A percentile compares a stretch with the other conserved stretches of the same genome.
phyloP scores from a whole-genome alignment of 1,140 invertebrate genomes.

The Zophobas morio region DNA sequence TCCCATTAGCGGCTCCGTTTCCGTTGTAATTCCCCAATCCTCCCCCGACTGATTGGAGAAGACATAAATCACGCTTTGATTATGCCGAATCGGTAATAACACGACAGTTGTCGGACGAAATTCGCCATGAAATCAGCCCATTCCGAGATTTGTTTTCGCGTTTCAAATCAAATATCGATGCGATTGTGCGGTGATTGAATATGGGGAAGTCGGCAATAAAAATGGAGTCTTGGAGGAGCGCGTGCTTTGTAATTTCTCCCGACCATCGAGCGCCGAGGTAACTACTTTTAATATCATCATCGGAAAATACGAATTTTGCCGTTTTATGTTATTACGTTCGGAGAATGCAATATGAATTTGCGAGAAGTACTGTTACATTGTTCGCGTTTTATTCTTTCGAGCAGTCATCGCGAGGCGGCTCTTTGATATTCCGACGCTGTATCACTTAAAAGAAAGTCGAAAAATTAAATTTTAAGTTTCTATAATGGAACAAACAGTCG shows the following conservation, averaged over 20 bases:
- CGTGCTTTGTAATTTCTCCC: neutral
- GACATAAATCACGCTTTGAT: slow-evolving; percentile 8
- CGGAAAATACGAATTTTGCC: slow-evolving; percentile 24
- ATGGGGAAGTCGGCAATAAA: slow-evolving; percentile 38
- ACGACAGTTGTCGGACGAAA: slow-evolving; percentile 5
- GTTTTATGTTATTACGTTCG: slow-evolving; percentile 23
- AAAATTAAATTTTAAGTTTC: slow-evolving; percentile 50
- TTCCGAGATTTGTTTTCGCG: neutral
- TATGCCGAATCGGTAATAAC: slow-evolving; percentile 21
- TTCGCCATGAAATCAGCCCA: slow-evolving; percentile 6
- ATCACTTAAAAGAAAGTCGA: slow-evolving; percentile 46
- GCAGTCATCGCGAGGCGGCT: slow-evolving; percentile 20
- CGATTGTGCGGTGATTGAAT: slow-evolving; percentile 43
- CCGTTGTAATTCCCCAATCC: slow-evolving; percentile 18
- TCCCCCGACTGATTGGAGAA: slow-evolving; percentile 5
- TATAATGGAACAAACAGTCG: slow-evolving; percentile 48
- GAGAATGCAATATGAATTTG: slow-evolving; percentile 42
- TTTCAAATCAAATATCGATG: slow-evolving; percentile 43
- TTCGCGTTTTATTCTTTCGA: slow-evolving; percentile 28
- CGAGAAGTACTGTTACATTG: slow-evolving; percentile 29
- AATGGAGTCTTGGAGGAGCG: neutral
- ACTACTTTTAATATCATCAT: slow-evolving; percentile 40
- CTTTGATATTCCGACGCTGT: slow-evolving; percentile 43
- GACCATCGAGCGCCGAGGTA: neutral
- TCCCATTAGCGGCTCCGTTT: slow-evolving; percentile 20